Percentiles rank a stretch among this genome's conserved stretches.
Conservation (phyloP, 53 echinoderm and acorn worm species). For the Actinopyga echinites region DNA sequence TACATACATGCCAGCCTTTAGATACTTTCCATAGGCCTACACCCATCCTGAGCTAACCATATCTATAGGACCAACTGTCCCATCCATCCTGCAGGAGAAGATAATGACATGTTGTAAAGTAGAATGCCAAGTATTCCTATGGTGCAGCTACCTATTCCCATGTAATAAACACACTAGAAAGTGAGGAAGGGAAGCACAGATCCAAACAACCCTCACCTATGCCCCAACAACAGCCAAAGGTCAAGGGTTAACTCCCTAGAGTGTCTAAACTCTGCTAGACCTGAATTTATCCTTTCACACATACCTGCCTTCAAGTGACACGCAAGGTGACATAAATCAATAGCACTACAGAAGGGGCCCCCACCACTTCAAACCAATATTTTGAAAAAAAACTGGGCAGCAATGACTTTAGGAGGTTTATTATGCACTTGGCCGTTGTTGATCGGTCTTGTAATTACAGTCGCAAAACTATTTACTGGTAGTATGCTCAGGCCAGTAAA, state of each 20-base stretch:
- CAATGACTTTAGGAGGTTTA: slow-evolving; percentile 7
- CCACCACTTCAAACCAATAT: neutral
- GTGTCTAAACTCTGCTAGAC: slow-evolving; percentile 14
- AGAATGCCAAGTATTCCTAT: too few species aligned
- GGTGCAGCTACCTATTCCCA: too few species aligned
- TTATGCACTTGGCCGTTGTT: slow-evolving; percentile 5
- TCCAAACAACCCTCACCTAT: slow-evolving; percentile 32
- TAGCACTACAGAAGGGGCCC: slow-evolving; percentile 8
- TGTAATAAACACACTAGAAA: neutral
- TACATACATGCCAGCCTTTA: too few species aligned
- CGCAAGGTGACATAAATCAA: slow-evolving; percentile 31
- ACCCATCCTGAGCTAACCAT: too few species aligned
- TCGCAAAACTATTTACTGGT: slow-evolving; percentile 25
- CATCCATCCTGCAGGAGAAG: too few species aligned
- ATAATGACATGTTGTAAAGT: too few species aligned
- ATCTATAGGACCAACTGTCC: too few species aligned
- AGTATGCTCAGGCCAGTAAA: too few species aligned
- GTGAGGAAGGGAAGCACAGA: neutral
- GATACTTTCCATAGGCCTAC: too few species aligned
- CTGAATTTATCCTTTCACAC: slow-evolving; percentile 14
- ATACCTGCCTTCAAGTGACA: slow-evolving; percentile 24
- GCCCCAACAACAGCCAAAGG: slow-evolving; percentile 26
- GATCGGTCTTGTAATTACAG: slow-evolving; percentile 18
- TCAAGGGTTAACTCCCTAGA: slow-evolving; percentile 25
- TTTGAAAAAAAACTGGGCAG: neutral